Evolutionary conservation across 2,888 invertebrate species (phyloP).

Genomic region (Capitulum mitella): DNA sequence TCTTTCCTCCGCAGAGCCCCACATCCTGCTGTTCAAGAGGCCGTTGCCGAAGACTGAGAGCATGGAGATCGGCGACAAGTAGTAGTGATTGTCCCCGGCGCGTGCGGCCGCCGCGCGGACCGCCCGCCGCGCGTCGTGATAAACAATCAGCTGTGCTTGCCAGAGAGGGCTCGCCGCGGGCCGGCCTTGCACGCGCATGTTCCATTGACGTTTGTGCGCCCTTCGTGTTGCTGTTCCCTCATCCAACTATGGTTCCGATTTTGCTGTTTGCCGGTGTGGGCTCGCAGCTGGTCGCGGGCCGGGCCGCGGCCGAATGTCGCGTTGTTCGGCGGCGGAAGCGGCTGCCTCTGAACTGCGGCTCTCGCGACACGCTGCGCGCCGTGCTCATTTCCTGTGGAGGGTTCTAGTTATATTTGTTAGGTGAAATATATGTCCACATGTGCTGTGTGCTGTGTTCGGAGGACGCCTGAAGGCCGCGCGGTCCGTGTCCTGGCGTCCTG

Average conservation of each 20-base stretch:
- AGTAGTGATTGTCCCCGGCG: background rate
- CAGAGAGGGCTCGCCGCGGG: background rate
- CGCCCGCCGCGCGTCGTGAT: background rate
- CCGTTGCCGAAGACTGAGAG: background rate
- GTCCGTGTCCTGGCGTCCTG: too few species aligned
- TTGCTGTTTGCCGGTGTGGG: background rate
- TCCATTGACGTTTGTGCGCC: background rate
- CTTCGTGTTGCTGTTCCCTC: background rate
- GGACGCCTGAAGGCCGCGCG: too few species aligned
- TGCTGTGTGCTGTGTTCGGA: background rate
- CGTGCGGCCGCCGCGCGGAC: background rate
- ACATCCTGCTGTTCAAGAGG: slow-evolving; percentile 66
- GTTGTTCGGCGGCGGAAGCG: too few species aligned
- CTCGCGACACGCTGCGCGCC: background rate
- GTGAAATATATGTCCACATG: background rate
- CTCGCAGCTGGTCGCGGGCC: background rate
- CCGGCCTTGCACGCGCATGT: background rate
- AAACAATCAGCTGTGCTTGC: background rate
- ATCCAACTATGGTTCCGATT: background rate
- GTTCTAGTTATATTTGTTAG: background rate
- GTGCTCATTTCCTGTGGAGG: background rate
- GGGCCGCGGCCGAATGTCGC: too few species aligned
- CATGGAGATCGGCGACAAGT: slow-evolving; percentile 8
- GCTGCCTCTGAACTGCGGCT: background rate
- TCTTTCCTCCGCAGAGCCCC: slow-evolving; percentile 60